Evolutionary conservation across 2,113 vertebrate genomes (phyloP), one percentile per base, ranked within the genome.

Genomic region (Melospiza georgiana): DNA sequence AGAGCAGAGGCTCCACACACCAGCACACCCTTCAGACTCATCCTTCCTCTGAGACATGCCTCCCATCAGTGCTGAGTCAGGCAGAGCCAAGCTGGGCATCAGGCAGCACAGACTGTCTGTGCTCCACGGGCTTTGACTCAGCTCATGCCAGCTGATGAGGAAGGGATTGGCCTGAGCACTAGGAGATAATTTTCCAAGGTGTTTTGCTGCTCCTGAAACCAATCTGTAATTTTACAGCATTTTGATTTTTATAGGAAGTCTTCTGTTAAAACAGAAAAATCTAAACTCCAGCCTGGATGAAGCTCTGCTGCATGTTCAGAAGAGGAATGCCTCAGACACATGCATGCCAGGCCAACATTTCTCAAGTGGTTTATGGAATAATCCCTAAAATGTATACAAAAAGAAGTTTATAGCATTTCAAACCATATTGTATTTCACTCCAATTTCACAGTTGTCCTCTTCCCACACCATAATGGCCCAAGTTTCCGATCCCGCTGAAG

Each of bases 361-460:
- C 69, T 68, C 15, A 84, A 83, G 67, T 5, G 63, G 65, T 88
- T 94, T 61, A 74, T n/a, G 21, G 84, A 93, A 81, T 46, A 84
- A 87, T n/a, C 6, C 57, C 43, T 61, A 31, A 68, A 95, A 87
- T 20, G 28, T 46, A 78, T 25, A 89, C 57, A 92, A 57, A 75
- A 48, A 72, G 23, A 72, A 52, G 28, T 62, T 65, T 35, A 21
- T 12, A 81, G 48, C 28, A 46, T 90, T 94, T 95, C 44, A 78
- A 72, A 41, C 1, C 0, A 1, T 43, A 49, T 10, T 61, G 30
- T 39, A 77, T 89, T 96, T 93, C 82, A 78, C 57, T 35, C 48
- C 39, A 13, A 7, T 65, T 94, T 85, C 79, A 92, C 48, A 75
- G 73, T 8, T 89, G 68, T 89, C 44, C 48, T 90, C 75, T 61